Evolutionary conservation across 2,797 vertebrate genomes (phyloP).

Genomic region (Rhabdophis nuchalis): DNA sequence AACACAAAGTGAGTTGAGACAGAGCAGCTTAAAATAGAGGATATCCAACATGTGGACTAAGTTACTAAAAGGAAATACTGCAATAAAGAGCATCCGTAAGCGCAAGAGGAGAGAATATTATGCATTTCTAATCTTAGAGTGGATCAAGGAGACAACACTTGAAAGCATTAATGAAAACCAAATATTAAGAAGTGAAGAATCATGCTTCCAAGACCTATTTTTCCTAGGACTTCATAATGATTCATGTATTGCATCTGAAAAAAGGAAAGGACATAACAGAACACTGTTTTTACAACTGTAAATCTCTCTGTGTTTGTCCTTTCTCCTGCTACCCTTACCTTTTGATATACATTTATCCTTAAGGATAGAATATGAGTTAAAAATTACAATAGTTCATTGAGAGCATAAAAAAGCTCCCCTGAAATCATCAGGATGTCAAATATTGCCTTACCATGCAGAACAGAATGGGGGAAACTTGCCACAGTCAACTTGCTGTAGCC

Average conservation of each 20-base stretch:
- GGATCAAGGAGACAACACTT: slow-evolving; percentile 3
- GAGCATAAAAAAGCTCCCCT: not conserved
- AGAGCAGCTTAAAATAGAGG: slow-evolving; percentile 11
- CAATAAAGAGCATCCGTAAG: slow-evolving; percentile 6
- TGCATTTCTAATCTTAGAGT: slow-evolving; percentile 3
- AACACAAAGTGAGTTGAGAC: slow-evolving; percentile 31
- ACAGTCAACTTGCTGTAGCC: too few species aligned
- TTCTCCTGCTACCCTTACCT: slow-evolving; percentile 1
- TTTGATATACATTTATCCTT: not conserved
- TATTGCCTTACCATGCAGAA: not conserved
- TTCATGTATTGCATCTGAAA: slow-evolving; percentile 14
- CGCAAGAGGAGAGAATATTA: slow-evolving; percentile 1
- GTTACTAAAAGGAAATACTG: slow-evolving; percentile 22
- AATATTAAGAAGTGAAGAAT: slow-evolving; percentile 8
- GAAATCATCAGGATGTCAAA: not conserved
- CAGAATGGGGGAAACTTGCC: not conserved
- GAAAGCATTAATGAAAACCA: slow-evolving; percentile 21
- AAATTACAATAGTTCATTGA: not conserved
- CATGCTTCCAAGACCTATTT: slow-evolving; percentile 12
- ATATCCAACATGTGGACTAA: slow-evolving; percentile 3
- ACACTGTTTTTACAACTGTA: not conserved
- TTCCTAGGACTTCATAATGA: slow-evolving; percentile 4
- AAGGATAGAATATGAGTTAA: not conserved
- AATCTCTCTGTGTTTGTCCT: not conserved
- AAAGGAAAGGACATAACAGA: not conserved